phyloP scores from a whole-genome alignment of 1,140 invertebrate genomes.

The Pseudomyrmex flavicornis region DNA sequence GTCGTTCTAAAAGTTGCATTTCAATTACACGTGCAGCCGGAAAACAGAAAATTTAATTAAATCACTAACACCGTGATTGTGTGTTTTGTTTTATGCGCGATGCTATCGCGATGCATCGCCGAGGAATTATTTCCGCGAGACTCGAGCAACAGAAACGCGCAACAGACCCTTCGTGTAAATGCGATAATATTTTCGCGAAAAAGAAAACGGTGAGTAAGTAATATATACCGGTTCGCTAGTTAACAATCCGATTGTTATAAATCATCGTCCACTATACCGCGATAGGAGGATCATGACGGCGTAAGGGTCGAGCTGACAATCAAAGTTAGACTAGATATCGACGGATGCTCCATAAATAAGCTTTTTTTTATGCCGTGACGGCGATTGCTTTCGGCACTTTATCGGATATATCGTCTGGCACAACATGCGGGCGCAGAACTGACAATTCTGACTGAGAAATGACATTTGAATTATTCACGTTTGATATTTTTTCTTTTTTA shows the following conservation, averaged over 20 bases:
- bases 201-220: not conserved
- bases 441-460: conserved; percentile 38
- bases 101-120: conserved; percentile 16
- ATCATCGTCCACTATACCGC: conserved; percentile 20
- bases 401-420: conserved; percentile 46
- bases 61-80: conserved; percentile 25
- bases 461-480: conserved; percentile 69
- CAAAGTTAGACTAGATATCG: conserved; percentile 55
- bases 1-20: conserved; percentile 52
- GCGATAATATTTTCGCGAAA: conserved; percentile 28
- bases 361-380: conserved; percentile 37
- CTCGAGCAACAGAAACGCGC: not conserved
- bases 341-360: conserved; percentile 52
- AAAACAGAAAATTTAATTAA: conserved; percentile 59
- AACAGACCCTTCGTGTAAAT: not conserved
- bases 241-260: not conserved
- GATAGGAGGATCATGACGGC: conserved; percentile 1
- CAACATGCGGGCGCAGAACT: conserved; percentile 20
- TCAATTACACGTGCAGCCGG: conserved; percentile 46
- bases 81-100: conserved; percentile 30
- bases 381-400: conserved; percentile 67
- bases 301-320: conserved; percentile 39
- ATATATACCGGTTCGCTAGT: not conserved
- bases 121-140: conserved; percentile 36
- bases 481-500: conserved; percentile 26